Base-by-base conservation (phyloP, 2,888 invertebrate species). In the Heliconius hortense region DNA sequence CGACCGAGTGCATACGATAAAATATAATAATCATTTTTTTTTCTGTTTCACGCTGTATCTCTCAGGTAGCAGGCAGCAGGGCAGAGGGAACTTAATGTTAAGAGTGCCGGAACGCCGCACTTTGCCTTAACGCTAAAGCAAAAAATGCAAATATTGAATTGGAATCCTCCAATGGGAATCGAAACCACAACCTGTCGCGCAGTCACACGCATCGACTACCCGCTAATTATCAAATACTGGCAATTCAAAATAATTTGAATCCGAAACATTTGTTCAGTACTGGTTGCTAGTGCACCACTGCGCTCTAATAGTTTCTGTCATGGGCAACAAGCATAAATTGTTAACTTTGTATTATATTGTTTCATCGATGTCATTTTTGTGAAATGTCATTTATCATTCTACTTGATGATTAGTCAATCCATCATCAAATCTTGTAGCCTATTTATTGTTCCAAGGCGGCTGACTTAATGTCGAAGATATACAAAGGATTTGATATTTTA, bases 361-460 rank as follows among this genome's bases (percentile, higher is more conserved):
- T 59, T 48, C 62, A 74, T 60, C 68, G 62, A 74, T 68, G 10
- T 35, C 60, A 68, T 68, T 59, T 35, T 53, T 31, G 11, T 53
- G 5, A 26, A 60, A 69, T 62, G n/a, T 62, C 68, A 68, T 74
- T 69, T 48, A 69, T 74, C 64, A 69, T 70, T 56, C 39, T 21
- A 66, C 69, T 66, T 59, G 73, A 73, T 76, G 77, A 77, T 77
- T 76, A 76, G 74, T 76, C 63, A 35, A 35, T 63, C 35, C 11
- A 63, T 63, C 35, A 63, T 35, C 31, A n/a, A 35, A 7, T 63
- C 35, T 35, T 63, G n/a, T 63, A 35, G 73, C 21, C 21, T 4
- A 68, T 43, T 63, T 35, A 76, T 77, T 73, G 76, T 77, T 72
- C n/a, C n/a, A n/a, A n/a, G n/a, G n/a, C n/a, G n/a, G n/a, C n/a